phyloP scores from a whole-genome alignment of 2,797 vertebrate species.

The Tragopan temminckii region DNA sequence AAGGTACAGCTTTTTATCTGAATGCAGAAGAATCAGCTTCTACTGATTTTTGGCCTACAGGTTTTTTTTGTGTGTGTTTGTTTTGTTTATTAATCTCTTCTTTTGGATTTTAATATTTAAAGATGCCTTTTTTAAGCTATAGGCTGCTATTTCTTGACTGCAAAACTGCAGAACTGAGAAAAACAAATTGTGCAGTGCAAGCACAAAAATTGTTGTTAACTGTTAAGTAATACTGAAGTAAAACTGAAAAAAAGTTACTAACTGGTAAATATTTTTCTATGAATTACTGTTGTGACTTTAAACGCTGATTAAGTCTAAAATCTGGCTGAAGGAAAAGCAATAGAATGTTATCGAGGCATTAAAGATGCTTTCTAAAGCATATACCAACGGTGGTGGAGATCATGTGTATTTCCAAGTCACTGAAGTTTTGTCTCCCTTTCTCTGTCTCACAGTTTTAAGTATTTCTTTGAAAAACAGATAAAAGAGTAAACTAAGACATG shows the following conservation, averaged over 20 bases:
- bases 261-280: not conserved
- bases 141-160: not conserved
- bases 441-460: not conserved
- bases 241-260: not conserved
- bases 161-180: not conserved
- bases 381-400: not conserved
- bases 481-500: not conserved
- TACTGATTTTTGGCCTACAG: not conserved
- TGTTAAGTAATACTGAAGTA: not conserved
- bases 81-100: fast-evolving
- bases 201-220: not conserved
- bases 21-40: not conserved
- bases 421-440: not conserved
- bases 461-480: not conserved
- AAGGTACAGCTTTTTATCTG: not conserved
- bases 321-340: not conserved
- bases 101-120: not conserved
- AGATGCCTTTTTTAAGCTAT: not conserved
- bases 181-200: not conserved
- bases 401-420: not conserved
- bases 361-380: not conserved
- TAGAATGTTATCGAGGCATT: not conserved
- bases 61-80: not conserved
- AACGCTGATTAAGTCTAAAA: not conserved
- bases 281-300: not conserved